These are phyloP conservation scores for Falco novaeseelandiae DNA, from an alignment of 2,797 vertebrate species.

Conservation along the genomic window DNA sequence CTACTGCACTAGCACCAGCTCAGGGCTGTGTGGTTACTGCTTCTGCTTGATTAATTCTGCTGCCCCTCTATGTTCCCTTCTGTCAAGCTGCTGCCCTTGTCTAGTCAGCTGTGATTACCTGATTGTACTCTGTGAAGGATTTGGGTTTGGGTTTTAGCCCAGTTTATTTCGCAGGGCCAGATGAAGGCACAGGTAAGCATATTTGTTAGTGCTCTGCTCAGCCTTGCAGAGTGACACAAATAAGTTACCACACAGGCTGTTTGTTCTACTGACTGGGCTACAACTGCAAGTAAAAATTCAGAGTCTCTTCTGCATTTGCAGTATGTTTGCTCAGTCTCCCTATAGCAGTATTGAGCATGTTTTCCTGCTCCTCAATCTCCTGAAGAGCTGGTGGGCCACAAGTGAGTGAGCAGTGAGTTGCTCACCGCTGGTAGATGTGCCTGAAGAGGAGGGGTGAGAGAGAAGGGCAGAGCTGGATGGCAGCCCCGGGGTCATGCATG, in stretches of 20 bases:
- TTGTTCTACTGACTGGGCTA: background rate
- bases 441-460: background rate
- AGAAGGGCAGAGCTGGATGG: background rate
- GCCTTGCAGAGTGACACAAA: background rate
- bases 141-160: background rate
- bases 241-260: background rate
- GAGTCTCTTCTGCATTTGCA: background rate
- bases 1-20: background rate
- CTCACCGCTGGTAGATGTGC: background rate
- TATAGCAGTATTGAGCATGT: background rate
- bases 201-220: background rate
- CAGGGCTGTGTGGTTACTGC: background rate
- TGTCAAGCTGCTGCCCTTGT: background rate
- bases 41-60: background rate
- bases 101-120: background rate
- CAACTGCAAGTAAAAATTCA: background rate
- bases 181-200: background rate
- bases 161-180: background rate
- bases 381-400: background rate
- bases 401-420: background rate
- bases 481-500: fast-evolving
- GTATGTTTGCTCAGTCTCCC: background rate
- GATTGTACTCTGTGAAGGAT: background rate
- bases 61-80: background rate
- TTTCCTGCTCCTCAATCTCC: background rate